A percentile compares a stretch with the other conserved stretches of the same genome.
phyloP scores from a whole-genome alignment of 2,113 vertebrate species.

The Hypanus sabinus region DNA sequence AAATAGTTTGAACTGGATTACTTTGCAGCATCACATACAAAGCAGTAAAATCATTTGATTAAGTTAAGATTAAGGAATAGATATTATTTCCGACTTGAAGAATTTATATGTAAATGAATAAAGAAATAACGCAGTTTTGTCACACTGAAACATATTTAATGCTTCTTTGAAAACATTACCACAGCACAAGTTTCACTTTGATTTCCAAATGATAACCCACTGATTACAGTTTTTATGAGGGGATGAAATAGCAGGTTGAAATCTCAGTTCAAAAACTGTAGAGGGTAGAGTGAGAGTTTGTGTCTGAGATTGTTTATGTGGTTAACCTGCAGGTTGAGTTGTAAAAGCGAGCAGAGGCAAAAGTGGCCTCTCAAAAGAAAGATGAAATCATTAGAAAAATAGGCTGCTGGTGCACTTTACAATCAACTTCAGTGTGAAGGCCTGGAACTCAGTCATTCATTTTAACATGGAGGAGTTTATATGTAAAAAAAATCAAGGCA shows the following conservation, averaged over 20 bases:
- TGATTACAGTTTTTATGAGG: background rate
- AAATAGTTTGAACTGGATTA: background rate
- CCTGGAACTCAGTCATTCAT: too few relatives aligned
- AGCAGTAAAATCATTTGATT: background rate
- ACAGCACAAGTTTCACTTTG: background rate
- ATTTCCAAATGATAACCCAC: background rate
- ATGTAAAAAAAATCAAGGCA: background rate
- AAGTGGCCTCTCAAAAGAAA: background rate
- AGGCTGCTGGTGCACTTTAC: background rate
- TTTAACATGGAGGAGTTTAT: background rate
- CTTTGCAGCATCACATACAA: background rate
- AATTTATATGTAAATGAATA: background rate
- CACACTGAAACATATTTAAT: background rate
- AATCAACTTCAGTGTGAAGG: background rate
- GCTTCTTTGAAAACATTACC: background rate
- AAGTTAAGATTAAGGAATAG: background rate
- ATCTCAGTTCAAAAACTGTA: background rate
- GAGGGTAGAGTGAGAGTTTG: background rate
- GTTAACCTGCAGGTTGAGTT: background rate
- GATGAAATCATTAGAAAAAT: background rate
- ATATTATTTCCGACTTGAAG: background rate
- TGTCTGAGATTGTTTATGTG: background rate
- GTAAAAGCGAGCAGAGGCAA: background rate
- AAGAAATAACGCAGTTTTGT: background rate
- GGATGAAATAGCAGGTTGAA: background rate